Percentiles rank a stretch among this genome's conserved stretches.
Evolutionary conservation across 2,797 vertebrate species (phyloP).

Genomic region (Spea hammondii): DNA sequence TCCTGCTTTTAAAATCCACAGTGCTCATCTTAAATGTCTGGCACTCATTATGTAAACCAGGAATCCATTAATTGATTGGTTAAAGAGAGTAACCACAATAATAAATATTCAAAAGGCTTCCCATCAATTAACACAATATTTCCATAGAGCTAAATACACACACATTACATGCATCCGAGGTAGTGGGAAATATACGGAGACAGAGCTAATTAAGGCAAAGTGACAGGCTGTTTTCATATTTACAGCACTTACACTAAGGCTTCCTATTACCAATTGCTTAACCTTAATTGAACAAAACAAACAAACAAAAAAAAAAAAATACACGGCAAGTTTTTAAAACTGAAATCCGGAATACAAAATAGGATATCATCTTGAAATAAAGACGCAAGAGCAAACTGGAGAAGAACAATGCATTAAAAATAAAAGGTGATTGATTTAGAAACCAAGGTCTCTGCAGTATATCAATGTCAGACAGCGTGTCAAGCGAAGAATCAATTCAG

Average conservation of each 20-base stretch:
- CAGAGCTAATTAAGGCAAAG: no score
- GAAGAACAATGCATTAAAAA: constrained; percentile 32
- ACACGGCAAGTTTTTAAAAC: no score
- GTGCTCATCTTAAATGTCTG: constrained; percentile 45
- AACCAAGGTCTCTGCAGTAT: constrained; percentile 65
- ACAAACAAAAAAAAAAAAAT: no score
- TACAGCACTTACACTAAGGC: no score
- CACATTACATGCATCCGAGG: background rate
- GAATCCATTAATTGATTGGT: constrained; percentile 61
- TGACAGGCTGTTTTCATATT: no score
- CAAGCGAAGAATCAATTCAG: constrained; percentile 79
- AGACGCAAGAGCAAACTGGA: constrained; percentile 35
- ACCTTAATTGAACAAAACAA: no score
- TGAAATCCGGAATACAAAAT: no score
- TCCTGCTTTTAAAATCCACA: constrained; percentile 57
- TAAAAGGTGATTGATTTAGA: constrained; percentile 59
- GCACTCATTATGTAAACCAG: constrained; percentile 56
- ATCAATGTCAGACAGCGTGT: constrained; percentile 77
- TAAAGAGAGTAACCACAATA: constrained; percentile 44
- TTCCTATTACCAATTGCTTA: no score
- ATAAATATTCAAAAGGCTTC: background rate
- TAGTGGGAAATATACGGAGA: no score
- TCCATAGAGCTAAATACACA: background rate
- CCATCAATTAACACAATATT: background rate
- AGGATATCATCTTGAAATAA: background rate